These are phyloP conservation scores for Microcebus tavaratra DNA, from an alignment of 2,113 vertebrate genomes.

Conservation along the genomic window DNA sequence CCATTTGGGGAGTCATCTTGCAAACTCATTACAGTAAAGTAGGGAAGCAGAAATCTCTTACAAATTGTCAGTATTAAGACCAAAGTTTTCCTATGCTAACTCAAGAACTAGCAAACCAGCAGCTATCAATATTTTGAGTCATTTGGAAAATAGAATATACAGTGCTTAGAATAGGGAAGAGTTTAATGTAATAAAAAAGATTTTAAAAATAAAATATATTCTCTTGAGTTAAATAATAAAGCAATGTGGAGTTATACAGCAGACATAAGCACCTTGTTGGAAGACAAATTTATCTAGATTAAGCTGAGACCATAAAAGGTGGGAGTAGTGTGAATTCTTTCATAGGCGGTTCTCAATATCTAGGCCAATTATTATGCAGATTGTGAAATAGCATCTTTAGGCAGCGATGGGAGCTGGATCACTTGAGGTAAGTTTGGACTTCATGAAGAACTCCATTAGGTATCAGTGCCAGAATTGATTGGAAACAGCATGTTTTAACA, in stretches of 20 bases:
- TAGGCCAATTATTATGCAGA: background rate
- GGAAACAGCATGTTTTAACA: constrained; percentile 43
- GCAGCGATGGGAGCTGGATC: background rate
- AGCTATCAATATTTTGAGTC: background rate
- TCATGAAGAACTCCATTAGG: background rate
- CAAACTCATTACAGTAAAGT: constrained; percentile 8
- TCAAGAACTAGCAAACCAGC: background rate
- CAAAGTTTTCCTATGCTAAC: background rate
- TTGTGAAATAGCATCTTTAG: background rate
- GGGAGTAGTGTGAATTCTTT: background rate
- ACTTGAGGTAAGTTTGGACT: background rate
- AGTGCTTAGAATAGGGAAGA: background rate
- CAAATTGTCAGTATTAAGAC: background rate
- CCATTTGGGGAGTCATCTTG: background rate
- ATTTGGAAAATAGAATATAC: constrained; percentile 29
- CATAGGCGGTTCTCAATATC: background rate
- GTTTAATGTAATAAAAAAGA: background rate
- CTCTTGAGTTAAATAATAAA: constrained; percentile 30
- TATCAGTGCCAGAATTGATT: constrained; percentile 6
- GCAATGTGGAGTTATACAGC: background rate
- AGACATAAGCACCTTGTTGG: background rate
- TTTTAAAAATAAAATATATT: constrained; percentile 6
- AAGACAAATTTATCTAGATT: background rate
- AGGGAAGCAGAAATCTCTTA: constrained; percentile 3
- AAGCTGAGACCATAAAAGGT: background rate